A percentile compares a stretch with the other conserved stretches of the same genome.
phyloP scores from a whole-genome alignment of 2,888 invertebrate genomes.

The Venusia cambrica region DNA sequence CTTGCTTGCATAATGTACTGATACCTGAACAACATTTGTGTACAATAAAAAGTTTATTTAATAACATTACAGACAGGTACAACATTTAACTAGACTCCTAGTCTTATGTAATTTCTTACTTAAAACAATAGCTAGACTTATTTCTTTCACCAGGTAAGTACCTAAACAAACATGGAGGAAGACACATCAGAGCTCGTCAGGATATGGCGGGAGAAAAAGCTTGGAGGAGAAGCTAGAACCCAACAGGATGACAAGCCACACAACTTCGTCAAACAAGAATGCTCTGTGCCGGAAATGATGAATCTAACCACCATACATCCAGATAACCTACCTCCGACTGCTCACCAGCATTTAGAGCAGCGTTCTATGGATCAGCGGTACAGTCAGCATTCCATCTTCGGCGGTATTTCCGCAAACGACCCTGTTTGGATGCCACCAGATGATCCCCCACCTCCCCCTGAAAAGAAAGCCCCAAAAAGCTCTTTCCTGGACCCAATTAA shows the following conservation, averaged over 20 bases:
- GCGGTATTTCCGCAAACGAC: constrained; percentile 15
- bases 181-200: constrained; percentile 19
- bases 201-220: constrained; percentile 21
- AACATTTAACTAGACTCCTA: no score
- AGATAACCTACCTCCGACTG: constrained; percentile 14
- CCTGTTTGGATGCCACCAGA: constrained; percentile 26
- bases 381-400: constrained; percentile 26
- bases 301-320: constrained; percentile 20
- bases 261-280: constrained; percentile 20
- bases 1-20: no score
- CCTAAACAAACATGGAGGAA: constrained; percentile 20
- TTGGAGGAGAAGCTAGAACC: no score
- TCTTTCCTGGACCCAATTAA: constrained; percentile 41
- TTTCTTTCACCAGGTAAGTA: no score
- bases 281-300: constrained; percentile 18
- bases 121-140: no score
- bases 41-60: no score
- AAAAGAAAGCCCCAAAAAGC: constrained; percentile 24
- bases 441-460: constrained; percentile 15
- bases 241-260: constrained; percentile 19
- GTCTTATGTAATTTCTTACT: no score
- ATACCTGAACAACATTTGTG: no score
- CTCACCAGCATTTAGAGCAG: constrained; percentile 18
- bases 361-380: constrained; percentile 11
- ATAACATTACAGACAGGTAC: no score